Percentiles rank a stretch among this genome's conserved stretches.
Conservation (phyloP, 2,797 vertebrate genomes). For the Xyrichtys novacula region DNA sequence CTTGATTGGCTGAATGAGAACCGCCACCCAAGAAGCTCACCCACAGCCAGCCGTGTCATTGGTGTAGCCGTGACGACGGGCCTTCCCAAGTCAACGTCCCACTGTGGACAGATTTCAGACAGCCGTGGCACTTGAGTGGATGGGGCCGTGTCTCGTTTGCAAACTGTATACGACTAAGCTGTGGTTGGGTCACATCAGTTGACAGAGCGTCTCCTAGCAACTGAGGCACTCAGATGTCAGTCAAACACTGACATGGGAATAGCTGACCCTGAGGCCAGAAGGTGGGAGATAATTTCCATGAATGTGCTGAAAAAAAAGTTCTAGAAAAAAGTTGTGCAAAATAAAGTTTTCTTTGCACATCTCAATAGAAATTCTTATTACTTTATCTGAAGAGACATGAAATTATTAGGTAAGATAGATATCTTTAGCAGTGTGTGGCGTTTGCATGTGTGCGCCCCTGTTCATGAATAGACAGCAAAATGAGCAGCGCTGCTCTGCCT, state of each 20-base stretch:
- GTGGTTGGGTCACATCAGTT: neutral
- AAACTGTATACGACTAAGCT: neutral
- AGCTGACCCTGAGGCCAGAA: neutral
- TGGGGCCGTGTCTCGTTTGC: slow-evolving; percentile 1
- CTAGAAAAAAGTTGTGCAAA: neutral
- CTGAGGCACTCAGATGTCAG: neutral
- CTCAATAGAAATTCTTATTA: neutral
- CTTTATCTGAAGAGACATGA: neutral
- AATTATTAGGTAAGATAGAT: neutral
- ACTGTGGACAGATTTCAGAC: slow-evolving; percentile 62
- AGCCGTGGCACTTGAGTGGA: slow-evolving; percentile 60
- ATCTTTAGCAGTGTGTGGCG: slow-evolving; percentile 37
- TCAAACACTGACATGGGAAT: neutral
- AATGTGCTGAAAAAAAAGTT: neutral
- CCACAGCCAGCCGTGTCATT: slow-evolving; percentile 70
- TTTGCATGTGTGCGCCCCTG: slow-evolving; percentile 15
- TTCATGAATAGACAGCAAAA: slow-evolving; percentile 53
- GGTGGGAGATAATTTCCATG: neutral
- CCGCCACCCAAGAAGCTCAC: slow-evolving; percentile 65
- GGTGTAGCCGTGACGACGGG: slow-evolving; percentile 73
- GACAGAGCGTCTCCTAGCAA: slow-evolving; percentile 5
- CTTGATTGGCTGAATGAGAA: slow-evolving; percentile 80
- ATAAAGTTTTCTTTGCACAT: neutral
- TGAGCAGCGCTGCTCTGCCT: slow-evolving; percentile 61
- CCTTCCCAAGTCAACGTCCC: slow-evolving; percentile 51